Evolutionary conservation across 1,140 invertebrate genomes (phyloP).

Genomic region (Danaus melanippus): DNA sequence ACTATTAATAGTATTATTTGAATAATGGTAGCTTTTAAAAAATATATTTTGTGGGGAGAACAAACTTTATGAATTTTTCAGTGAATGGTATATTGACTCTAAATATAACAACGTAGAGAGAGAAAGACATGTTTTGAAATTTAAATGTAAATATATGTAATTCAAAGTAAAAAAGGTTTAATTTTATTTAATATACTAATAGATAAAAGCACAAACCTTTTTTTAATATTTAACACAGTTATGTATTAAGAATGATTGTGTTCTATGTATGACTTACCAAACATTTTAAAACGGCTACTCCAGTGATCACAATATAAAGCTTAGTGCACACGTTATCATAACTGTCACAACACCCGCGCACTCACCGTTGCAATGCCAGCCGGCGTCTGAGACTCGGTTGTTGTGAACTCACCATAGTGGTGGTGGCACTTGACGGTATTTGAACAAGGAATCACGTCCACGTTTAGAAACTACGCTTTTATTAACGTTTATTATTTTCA

Average conservation of each 20-base stretch:
- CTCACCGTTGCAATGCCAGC: constrained; percentile 31
- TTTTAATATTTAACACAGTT: too few species aligned
- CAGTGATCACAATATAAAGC: constrained; percentile 38
- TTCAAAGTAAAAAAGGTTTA: neutral
- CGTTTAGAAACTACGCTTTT: constrained; percentile 12
- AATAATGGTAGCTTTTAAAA: too few species aligned
- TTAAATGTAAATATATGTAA: too few species aligned
- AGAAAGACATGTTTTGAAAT: too few species aligned
- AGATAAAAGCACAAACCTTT: neutral
- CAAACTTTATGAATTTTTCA: too few species aligned
- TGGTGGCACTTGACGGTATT: constrained; percentile 16
- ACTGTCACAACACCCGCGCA: constrained; percentile 47
- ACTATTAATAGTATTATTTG: too few species aligned
- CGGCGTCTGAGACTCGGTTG: constrained; percentile 25
- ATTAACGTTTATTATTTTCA: constrained; percentile 5
- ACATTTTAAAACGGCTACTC: constrained; percentile 46
- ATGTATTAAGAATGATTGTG: too few species aligned
- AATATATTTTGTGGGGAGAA: too few species aligned
- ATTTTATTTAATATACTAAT: constrained; percentile 1
- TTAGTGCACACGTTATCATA: constrained; percentile 43
- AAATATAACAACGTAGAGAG: too few species aligned
- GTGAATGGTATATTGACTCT: too few species aligned
- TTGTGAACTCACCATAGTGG: constrained; percentile 10
- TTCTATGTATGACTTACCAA: constrained; percentile 30
- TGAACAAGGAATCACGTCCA: constrained; percentile 15